Base-by-base conservation (phyloP, 1,140 invertebrate genomes). In the Agraylea sexmaculata region DNA sequence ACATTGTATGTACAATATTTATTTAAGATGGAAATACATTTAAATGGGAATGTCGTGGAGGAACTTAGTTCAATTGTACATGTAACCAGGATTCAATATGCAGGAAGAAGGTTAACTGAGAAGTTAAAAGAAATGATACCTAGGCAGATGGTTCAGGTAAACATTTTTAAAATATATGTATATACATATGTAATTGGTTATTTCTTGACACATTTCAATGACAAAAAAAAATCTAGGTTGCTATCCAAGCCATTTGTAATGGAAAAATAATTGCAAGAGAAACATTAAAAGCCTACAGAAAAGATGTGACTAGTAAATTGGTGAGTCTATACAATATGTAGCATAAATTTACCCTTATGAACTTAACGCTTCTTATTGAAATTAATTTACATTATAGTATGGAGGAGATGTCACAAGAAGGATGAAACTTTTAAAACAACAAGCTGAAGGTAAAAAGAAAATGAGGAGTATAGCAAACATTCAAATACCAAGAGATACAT, bases 301-400 rank as follows among this genome's bases (percentile, higher is more conserved):
- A 97, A 64, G 88, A 96, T 68, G 90, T 97, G 1, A 84, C 86
- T 11, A 83, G 84, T 38, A 95, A 94, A 77, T 69, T 88, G 62
- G 88, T 93, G 74, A 75, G 74, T 67, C n/a, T 13, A 39, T 39
- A 16, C 17, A 4, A 22, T 17, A 39, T 23, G 11, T 29, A 20
- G 19, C 36, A 19, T 30, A 5, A 40, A 4, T 21, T 11, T 15
- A 7, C 13, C 15, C 19, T 16, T 8, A n/a, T 7, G 23, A 27
- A 27, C n/a, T 28, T 27, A 22, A 28, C 4, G n/a, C 3, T 16
- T 35, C 22, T 35, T 42, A 19, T 44, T 46, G 36, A 38, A 38
- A 50, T 43, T 43, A 31, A 23, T 51, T 51, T 55, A 56, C 56
- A 53, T 70, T 75, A 40, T 56, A 92, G 83, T 94, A 93, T 60